Evolutionary conservation across 2,113 vertebrate species (phyloP), one percentile per base, ranked within the genome.

Genomic region (Elanus axillaris): DNA sequence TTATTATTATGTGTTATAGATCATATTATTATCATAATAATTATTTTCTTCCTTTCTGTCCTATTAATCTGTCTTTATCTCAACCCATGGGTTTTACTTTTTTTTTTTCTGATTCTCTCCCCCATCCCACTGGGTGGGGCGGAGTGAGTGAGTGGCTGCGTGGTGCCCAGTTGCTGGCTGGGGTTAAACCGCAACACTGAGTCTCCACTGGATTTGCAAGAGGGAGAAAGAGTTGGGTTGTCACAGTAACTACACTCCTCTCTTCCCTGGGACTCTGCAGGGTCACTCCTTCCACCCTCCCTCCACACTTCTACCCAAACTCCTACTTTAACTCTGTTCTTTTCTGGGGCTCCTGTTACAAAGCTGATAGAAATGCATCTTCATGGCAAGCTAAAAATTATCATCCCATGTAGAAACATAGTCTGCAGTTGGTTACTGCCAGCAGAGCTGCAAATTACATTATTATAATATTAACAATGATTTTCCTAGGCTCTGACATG

Each of bases 361-460:
- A 34, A 78, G 7, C 45, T 62, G 71, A 56, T 43, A 91, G 52
- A 62, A 75, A 82, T 16, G 4, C 38, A 45, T 55, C 60, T 53
- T 32, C 23, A 26, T 1, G 19, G 52, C 47, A 42, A 64, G 55
- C 2, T 59, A 16, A 59, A 83, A 74, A 83, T 63, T 17, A 77
- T 90, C 81, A 52, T 38, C 38, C n/a, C 38, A 7, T 10, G 31
- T 48, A 55, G 45, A 67, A 67, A 23, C 23, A 13, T 3, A 23
- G 58, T 22, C 79, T 94, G 71, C 63, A 64, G 86, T 66, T 52
- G 68, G 45, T 32, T 89, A 38, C 77, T 82, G 76, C 94, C 91
- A 87, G 66, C 85, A 88, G 85, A 96, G 78, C 85, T 86, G 81
- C 79, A 95, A 85, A 91, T 86, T 71, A 59, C 4, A 9, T 85